Evolutionary conservation across 2,113 vertebrate species (phyloP).

Genomic region (Tapirus terrestris): DNA sequence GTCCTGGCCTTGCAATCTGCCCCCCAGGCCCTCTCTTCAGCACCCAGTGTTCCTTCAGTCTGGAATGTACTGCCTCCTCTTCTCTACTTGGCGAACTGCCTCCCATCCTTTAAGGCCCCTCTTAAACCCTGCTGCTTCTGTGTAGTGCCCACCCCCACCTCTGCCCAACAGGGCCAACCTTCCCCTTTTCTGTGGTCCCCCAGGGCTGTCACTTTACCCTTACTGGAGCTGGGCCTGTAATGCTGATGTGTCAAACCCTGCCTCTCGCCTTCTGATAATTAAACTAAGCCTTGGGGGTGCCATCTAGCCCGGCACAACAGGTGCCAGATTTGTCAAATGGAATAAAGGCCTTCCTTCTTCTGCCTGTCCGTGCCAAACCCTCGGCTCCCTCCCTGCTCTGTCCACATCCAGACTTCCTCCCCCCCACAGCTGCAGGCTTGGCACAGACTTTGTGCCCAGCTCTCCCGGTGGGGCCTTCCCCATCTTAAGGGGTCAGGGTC

Average conservation of each 20-base stretch:
- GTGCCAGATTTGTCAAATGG: not conserved
- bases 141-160: fast-evolving
- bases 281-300: not conserved
- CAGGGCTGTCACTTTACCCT: not conserved
- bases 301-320: not conserved
- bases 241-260: not conserved
- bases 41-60: not conserved
- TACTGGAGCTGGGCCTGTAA: not conserved
- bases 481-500: conserved; percentile 27
- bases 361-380: not conserved
- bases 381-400: not conserved
- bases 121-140: not conserved
- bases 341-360: conserved; percentile 1
- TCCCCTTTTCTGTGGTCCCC: not conserved
- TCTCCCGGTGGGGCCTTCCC: not conserved
- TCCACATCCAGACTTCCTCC: not conserved
- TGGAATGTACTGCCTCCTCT: not conserved
- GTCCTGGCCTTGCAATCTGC: not conserved
- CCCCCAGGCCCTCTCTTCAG: not conserved
- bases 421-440: conserved; percentile 3
- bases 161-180: not conserved
- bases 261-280: not conserved
- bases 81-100: not conserved
- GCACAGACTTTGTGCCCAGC: not conserved
- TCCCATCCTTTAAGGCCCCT: not conserved